Base-by-base conservation (phyloP, 92 coral and sea anemone species). In the Heliopora coerulea region DNA sequence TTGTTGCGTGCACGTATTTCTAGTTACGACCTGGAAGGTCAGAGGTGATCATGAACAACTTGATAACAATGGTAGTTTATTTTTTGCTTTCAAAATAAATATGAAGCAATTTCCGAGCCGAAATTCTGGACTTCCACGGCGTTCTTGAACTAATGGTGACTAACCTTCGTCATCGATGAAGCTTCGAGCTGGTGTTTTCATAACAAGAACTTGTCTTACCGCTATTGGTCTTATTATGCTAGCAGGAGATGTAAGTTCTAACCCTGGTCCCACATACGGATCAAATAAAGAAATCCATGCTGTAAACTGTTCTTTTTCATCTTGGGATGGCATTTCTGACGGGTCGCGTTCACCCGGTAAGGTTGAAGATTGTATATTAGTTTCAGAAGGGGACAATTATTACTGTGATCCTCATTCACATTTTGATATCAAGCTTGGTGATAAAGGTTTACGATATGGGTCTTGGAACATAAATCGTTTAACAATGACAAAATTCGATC, bases 381-480 rank as follows among this genome's bases (percentile, higher is more conserved):
- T n/a, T n/a, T n/a, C n/a, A n/a, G n/a, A n/a, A n/a, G n/a, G n/a
- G n/a, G n/a, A n/a, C 56, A 66, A 62, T 33, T 65, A 48, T 35
- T 56, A 73, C 69, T 74, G 75, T 42, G 73, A 64, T 44, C 52
- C 70, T 26, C 57, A 50, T 44, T 62, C 89, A 26, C 46, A 4
- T 48, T 76, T 75, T 40, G 89, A 85, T 37, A 75, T 85, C 31
- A 82, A 75, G 37, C 65, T 85, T 41, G 83, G 70, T 40, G 80
- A 80, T 15, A 85, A 80, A 85, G 89, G 83, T 14, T 61, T 85
- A 57, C 77, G 83, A 35, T n/a, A 81, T 75, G 84, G 86, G 24
- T 61, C 59, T n/a, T 82, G 86, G 86, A 82, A 82, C 31, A 81
- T 86, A 15, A 68, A 80, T 80, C 77, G 68, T 37, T 44, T 85